A percentile compares a stretch with the other conserved stretches of the same genome.
phyloP scores from a whole-genome alignment of 2,113 vertebrate genomes.

The Plotosus lineatus region DNA sequence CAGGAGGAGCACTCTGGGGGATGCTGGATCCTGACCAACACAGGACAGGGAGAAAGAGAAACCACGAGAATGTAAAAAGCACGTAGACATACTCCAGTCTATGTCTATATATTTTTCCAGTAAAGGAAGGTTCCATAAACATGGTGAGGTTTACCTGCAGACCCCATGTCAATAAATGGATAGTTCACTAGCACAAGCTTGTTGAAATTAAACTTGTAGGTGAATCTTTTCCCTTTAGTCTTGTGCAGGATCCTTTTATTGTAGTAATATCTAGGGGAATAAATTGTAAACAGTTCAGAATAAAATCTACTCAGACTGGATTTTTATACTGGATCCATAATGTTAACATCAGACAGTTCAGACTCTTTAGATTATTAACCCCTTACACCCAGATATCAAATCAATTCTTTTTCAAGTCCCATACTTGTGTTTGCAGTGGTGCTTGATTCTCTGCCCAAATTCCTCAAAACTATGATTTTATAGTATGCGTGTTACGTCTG shows the following conservation, averaged over 20 bases:
- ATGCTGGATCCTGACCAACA: conserved; percentile 77
- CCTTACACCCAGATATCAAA: no score
- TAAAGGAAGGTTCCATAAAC: neutral
- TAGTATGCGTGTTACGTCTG: no score
- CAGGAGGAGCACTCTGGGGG: conserved; percentile 87
- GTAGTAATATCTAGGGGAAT: conserved; percentile 82
- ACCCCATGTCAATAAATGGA: conserved; percentile 87
- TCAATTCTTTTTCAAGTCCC: no score
- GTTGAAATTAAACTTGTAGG: conserved; percentile 96
- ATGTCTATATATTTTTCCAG: neutral
- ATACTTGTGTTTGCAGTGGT: no score
- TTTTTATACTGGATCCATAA: neutral
- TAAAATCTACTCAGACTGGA: neutral
- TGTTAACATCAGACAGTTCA: neutral
- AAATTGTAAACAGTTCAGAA: conserved; percentile 46
- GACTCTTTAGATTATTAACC: no score
- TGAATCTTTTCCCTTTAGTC: conserved; percentile 91
- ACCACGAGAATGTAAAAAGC: neutral
- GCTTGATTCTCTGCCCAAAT: no score
- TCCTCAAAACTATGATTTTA: no score
- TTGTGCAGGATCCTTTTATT: conserved; percentile 93
- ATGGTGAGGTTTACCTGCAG: conserved; percentile 64
- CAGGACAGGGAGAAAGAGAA: neutral
- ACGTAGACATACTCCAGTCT: neutral
- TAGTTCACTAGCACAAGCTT: conserved; percentile 92